Evolutionary conservation across 2,797 vertebrate genomes (phyloP), one percentile per base, ranked within the genome.

Genomic region (Anomalospiza imberbis): DNA sequence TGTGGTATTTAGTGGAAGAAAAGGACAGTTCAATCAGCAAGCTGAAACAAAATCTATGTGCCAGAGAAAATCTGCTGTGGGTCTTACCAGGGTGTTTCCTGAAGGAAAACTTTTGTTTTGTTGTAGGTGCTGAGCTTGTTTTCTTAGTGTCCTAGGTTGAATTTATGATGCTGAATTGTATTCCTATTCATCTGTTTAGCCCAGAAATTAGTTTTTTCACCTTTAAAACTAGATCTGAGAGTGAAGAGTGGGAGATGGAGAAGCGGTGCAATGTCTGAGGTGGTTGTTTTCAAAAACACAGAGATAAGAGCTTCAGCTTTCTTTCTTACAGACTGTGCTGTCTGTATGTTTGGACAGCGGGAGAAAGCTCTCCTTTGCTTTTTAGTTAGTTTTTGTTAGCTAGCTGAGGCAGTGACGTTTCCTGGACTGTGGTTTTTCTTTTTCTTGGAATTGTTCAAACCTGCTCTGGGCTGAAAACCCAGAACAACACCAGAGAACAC

Each of bases 281-380:
- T 2, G 4, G 12, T 28, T 58, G 42, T 29, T 24, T 57, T 47
- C 42, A 47, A 58, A 73, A 73, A 17, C 15, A 47, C 9, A 21
- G 13, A 66, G 13, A 20, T 29, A 8, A 24, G n/a, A 47, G 2
- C 12, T 57, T 57, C n/a, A 47, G n/a, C 15, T 47, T 17, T 58
- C 19, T 20, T 44, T 36, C 40, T 73, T 26, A 13, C 13, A 3
- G 15, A 45, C 3, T 1, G 15, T 31, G 7, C 5, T 72, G 4
- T 45, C 19, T 47, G n/a, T 19, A 36, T 1, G 3, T 19, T 45
- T 2, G 2, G 26, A 47, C 7, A 18, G 19, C 4, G 1, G 15
- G 12, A 57, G n/a, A 73, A 21, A 73, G 26, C 6, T 44, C 26
- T 47, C 26, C n/a, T 73, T 31, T 36, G 6, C 26, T 18, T 45